A percentile compares a stretch with the other conserved stretches of the same genome.
Evolutionary conservation across 2,888 invertebrate genomes (phyloP).

Genomic region (Podabrus alpinus): DNA sequence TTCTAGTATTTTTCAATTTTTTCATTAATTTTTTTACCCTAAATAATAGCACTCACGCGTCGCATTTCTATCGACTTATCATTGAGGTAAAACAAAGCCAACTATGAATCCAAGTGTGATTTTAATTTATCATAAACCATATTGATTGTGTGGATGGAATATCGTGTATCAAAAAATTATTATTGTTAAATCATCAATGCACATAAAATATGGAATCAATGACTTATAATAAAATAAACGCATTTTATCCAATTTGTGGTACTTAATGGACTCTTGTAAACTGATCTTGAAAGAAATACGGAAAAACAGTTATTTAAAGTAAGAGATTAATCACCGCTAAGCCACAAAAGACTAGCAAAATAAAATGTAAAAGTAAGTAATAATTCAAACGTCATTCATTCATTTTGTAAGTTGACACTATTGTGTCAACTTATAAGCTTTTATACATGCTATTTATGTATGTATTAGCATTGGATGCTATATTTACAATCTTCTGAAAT

Average conservation of each 20-base stretch:
- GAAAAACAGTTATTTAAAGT: constrained; percentile 1
- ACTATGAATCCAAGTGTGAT: too few species aligned
- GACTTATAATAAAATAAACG: neutral
- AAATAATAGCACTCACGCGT: too few species aligned
- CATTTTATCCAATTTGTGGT: neutral
- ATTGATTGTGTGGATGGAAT: too few species aligned
- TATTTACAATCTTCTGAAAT: neutral
- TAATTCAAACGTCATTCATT: neutral
- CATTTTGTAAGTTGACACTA: neutral
- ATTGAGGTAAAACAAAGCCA: too few species aligned
- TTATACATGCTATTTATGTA: neutral
- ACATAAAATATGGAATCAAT: neutral
- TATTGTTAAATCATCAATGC: neutral
- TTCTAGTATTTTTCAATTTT: too few species aligned
- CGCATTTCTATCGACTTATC: too few species aligned
- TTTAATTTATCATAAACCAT: too few species aligned
- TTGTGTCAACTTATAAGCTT: neutral
- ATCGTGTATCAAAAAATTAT: neutral
- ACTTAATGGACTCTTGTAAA: constrained; percentile 5
- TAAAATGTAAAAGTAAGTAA: neutral
- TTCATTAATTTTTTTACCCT: too few species aligned
- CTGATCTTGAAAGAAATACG: constrained; percentile 5
- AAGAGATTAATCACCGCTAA: constrained; percentile 3
- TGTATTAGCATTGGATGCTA: neutral
- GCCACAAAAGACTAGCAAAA: neutral